Percentiles rank a stretch among this genome's conserved stretches.
Conservation (phyloP, 30 jellyfish, hydroid and myxozoan species). For the Catostylus mosaicus region DNA sequence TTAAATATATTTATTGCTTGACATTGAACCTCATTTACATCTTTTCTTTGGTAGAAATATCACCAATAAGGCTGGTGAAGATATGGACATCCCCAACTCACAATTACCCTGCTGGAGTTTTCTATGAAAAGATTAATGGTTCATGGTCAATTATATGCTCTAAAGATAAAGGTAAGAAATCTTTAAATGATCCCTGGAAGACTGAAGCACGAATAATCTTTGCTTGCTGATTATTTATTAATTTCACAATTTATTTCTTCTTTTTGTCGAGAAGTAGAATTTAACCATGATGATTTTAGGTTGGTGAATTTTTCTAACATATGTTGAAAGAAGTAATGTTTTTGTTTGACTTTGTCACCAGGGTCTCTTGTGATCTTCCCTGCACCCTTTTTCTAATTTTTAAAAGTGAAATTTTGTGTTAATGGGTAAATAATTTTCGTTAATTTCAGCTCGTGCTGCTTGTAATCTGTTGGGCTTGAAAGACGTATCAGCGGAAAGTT, state of each 20-base stretch:
- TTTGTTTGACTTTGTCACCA: too few species aligned
- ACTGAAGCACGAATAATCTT: too few species aligned
- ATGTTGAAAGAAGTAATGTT: too few species aligned
- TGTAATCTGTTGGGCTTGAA: constrained; percentile 7
- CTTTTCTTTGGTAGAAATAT: background rate
- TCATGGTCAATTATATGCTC: constrained; percentile 2
- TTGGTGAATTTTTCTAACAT: too few species aligned
- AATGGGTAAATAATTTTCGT: background rate
- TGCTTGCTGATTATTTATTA: too few species aligned
- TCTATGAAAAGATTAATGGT: background rate
- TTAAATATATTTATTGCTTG: too few species aligned
- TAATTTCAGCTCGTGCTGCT: constrained; percentile 11
- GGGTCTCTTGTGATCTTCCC: too few species aligned
- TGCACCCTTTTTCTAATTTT: too few species aligned
- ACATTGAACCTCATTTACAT: too few species aligned
- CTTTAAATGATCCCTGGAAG: background rate
- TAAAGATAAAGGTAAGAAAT: background rate
- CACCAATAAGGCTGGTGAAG: background rate
- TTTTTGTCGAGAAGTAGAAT: too few species aligned
- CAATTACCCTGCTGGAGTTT: background rate
- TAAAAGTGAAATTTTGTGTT: background rate
- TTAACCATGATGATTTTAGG: too few species aligned
- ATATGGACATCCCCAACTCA: background rate
- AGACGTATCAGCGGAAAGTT: background rate
- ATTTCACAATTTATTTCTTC: too few species aligned